Base-by-base conservation (phyloP, 2,888 invertebrate genomes). In the Heterodera filipjevi region DNA sequence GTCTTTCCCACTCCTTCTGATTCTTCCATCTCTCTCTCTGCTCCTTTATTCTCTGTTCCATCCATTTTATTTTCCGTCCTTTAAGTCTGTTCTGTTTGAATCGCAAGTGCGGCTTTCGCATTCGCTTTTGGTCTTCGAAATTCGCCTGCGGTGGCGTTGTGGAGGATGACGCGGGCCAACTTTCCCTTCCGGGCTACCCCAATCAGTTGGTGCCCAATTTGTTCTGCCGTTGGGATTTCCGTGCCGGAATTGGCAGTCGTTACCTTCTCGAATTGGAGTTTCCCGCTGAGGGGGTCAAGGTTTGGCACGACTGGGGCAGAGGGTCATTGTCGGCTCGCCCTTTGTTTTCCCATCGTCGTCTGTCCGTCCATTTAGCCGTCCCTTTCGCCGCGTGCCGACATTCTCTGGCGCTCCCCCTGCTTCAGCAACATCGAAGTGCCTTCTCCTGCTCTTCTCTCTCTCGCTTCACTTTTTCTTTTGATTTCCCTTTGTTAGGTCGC, bases 61-160 rank as follows among this genome's bases (percentile, higher is more conserved):
- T n/a, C n/a, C n/a, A n/a, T n/a, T n/a, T n/a, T n/a, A 22, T 10
- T 66, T 16, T 6, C 27, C 27, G 10, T 14, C 14, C 32, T 10
- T 33, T 19, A n/a, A 59, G 59, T 59, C 12, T 59, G n/a, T 86
- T 83, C 78, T 88, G 87, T 75, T 75, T 78, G 49, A 78, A 81
- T 27, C 81, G 83, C 46, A 85, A 87, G 66, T 88, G 88, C 74
- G 87, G 87, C 35, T 88, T 88, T 76, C 85, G 86, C 76, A 10
- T 87, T 35, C 79, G 83, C 33, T 81, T 87, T 5, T 79, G 78
- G 46, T 79, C 85, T 12, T 81, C 85, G 33, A 82, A 84, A 22
- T 80, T 79, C 82, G 85, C 81, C 32, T 88, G 88, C 74, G 88
- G 88, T 30, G 87, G 87, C 12, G 72, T 68, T 3, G 83, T 88